Conservation (phyloP, 1,140 invertebrate genomes). For the Bombus ignitus region DNA sequence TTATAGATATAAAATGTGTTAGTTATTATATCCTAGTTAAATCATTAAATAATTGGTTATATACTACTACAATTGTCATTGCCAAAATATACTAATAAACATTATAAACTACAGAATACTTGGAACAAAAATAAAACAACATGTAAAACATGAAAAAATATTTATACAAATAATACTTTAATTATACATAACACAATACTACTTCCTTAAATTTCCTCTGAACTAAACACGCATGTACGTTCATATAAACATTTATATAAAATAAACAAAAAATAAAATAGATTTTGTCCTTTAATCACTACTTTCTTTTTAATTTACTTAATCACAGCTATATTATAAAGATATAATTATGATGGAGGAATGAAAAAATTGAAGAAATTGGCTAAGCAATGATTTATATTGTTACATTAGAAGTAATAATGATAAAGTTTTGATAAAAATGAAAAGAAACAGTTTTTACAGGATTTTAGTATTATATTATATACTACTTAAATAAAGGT, state of each 20-base stretch:
- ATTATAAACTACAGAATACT: neutral
- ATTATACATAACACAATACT: neutral
- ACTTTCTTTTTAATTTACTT: neutral
- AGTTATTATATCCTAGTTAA: neutral
- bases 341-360: neutral
- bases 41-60: neutral
- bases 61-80: neutral
- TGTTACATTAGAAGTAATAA: neutral
- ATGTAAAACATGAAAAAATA: neutral
- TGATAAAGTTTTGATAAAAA: neutral
- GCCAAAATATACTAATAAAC: neutral
- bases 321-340: neutral
- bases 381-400: neutral
- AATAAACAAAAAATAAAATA: neutral
- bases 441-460: neutral
- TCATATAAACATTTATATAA: neutral
- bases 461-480: neutral
- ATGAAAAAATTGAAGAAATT: neutral
- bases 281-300: neutral
- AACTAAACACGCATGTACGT: neutral
- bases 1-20: no score
- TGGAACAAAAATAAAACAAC: neutral
- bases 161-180: neutral
- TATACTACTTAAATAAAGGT: constrained; percentile 5
- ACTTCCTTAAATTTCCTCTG: no score